Evolutionary conservation across 2,888 invertebrate species (phyloP).

Genomic region (Drosophila pullipes): DNA sequence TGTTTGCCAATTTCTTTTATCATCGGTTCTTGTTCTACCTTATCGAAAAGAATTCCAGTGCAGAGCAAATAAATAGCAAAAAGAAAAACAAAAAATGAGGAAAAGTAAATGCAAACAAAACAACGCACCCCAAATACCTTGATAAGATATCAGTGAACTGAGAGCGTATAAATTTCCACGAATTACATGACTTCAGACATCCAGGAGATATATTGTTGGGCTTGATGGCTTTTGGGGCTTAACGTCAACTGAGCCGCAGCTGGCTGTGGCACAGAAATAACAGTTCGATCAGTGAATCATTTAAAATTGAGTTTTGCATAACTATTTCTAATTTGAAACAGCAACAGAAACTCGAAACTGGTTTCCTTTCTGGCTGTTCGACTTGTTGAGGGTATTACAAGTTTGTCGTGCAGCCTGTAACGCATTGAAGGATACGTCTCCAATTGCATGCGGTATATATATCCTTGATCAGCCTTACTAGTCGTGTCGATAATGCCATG

Average conservation of each 20-base stretch:
- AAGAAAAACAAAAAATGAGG: conserved; percentile 7
- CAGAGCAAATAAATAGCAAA: conserved; percentile 29
- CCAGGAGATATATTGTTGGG: conserved; percentile 23
- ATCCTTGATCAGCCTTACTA: not conserved
- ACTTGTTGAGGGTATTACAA: conserved; percentile 17
- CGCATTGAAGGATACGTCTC: not conserved
- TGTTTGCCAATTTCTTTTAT: conserved; percentile 15
- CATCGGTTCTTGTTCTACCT: conserved; percentile 16
- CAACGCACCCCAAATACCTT: conserved; percentile 43
- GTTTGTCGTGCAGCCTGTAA: not conserved
- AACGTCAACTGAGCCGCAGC: conserved; percentile 18
- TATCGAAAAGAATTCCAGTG: conserved; percentile 59
- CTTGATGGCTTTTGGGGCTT: conserved; percentile 15
- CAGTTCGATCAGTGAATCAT: conserved; percentile 5
- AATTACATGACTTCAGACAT: conserved; percentile 28
- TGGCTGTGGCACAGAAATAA: not conserved
- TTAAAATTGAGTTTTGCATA: conserved; percentile 25
- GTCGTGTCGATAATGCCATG: not conserved
- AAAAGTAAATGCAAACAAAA: conserved; percentile 36
- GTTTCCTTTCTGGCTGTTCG: conserved; percentile 53
- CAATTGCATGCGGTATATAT: conserved; percentile 6
- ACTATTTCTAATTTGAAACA: conserved; percentile 31
- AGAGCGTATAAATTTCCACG: conserved; percentile 40
- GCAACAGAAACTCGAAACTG: conserved; percentile 44
- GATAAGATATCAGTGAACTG: conserved; percentile 63